Percentiles rank a stretch among this genome's conserved stretches.
Conservation (phyloP, 1,140 invertebrate species). For the Rhyzopertha dominica region DNA sequence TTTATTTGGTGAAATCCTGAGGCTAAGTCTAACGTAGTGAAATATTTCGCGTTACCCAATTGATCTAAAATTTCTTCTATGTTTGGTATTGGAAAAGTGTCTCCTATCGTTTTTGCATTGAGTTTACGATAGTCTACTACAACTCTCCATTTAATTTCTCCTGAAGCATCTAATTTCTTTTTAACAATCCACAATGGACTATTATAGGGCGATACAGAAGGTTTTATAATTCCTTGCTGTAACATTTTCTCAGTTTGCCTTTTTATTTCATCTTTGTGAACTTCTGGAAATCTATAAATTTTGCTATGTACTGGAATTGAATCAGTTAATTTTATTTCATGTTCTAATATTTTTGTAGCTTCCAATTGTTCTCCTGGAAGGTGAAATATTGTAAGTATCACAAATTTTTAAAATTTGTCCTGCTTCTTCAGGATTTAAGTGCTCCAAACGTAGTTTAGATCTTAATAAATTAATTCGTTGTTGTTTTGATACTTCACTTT, state of each 20-base stretch:
- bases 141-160: constrained; percentile 36
- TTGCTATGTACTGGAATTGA: constrained; percentile 31
- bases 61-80: constrained; percentile 49
- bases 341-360: constrained; percentile 21
- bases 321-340: constrained; percentile 31
- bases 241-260: constrained; percentile 45
- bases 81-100: constrained; percentile 49
- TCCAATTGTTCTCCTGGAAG: constrained; percentile 23
- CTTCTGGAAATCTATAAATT: constrained; percentile 39
- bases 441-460: constrained; percentile 18
- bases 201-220: neutral
- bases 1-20: constrained; percentile 51
- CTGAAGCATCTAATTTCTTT: constrained; percentile 31
- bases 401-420: constrained; percentile 16
- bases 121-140: constrained; percentile 41
- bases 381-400: constrained; percentile 27
- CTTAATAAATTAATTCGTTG: too few species aligned
- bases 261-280: constrained; percentile 43
- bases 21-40: constrained; percentile 48
- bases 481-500: too few species aligned
- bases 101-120: constrained; percentile 37
- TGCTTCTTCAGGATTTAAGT: constrained; percentile 26
- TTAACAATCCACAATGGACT: constrained; percentile 19
- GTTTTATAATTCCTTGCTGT: constrained; percentile 30
- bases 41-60: constrained; percentile 45